These are phyloP conservation scores for Amorpha juglandis DNA, from an alignment of 2,888 invertebrate species.

Conservation along the genomic window DNA sequence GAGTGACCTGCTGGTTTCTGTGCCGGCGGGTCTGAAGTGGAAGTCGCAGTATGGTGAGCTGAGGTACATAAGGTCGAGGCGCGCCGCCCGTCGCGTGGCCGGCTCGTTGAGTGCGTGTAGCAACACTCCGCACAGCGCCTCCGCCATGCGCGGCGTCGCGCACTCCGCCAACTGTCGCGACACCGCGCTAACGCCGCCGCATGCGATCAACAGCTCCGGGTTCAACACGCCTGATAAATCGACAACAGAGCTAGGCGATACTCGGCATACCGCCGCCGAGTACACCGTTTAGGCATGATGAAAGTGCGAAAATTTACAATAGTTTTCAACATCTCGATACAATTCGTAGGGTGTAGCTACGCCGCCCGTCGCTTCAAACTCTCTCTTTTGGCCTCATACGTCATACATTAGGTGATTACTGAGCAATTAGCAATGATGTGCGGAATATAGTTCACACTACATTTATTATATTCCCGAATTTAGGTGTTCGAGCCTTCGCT, in stretches of 20 bases:
- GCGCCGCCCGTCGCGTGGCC: conserved; percentile 88
- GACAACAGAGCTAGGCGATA: background rate
- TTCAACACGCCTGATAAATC: conserved; percentile 89
- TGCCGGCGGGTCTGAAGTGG: conserved; percentile 89
- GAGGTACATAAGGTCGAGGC: conserved; percentile 92
- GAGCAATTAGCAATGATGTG: too few relatives aligned
- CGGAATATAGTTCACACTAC: too few relatives aligned
- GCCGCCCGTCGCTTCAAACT: too few relatives aligned
- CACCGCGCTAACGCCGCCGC: conserved; percentile 93
- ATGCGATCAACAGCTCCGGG: conserved; percentile 90
- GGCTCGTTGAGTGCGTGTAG: conserved; percentile 94
- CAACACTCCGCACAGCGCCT: conserved; percentile 94
- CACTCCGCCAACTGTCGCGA: conserved; percentile 93
- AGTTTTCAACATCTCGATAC: too few relatives aligned
- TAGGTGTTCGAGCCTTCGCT: too few relatives aligned
- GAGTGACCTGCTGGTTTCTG: conserved; percentile 87
- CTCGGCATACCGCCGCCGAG: too few relatives aligned
- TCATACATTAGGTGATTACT: too few relatives aligned
- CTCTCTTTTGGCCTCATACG: too few relatives aligned
- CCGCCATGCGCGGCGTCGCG: conserved; percentile 94
- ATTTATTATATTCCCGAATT: too few relatives aligned
- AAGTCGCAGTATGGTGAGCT: conserved; percentile 96
- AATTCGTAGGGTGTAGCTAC: too few relatives aligned
- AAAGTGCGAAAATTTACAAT: too few relatives aligned
- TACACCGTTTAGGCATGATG: too few relatives aligned